phyloP scores from a whole-genome alignment of 2,888 invertebrate species.

The Stenichneumon culpator region DNA sequence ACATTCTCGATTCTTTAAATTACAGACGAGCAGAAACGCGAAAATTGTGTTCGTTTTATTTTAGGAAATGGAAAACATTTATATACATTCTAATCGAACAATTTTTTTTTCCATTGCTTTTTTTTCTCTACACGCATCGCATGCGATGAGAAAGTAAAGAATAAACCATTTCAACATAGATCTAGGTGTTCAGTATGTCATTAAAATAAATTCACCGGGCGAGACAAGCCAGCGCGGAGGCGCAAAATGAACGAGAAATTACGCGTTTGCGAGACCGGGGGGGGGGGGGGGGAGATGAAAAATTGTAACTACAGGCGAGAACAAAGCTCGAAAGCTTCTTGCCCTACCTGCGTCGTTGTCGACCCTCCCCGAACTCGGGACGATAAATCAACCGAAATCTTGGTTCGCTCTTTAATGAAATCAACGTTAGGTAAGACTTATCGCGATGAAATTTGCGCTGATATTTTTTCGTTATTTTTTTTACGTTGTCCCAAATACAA shows the following conservation, averaged over 20 bases:
- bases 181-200: constrained; percentile 21
- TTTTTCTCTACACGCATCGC: too few relatives aligned
- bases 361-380: constrained; percentile 8
- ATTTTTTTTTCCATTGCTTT: too few relatives aligned
- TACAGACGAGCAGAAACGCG: too few relatives aligned
- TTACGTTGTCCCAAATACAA: background rate
- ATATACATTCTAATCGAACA: too few relatives aligned
- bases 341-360: constrained; percentile 21
- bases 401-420: constrained; percentile 27
- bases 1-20: too few relatives aligned
- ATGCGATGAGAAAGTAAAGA: background rate
- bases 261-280: constrained; percentile 11
- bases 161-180: background rate
- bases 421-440: constrained; percentile 5
- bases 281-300: constrained; percentile 27
- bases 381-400: constrained; percentile 36
- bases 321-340: constrained; percentile 29
- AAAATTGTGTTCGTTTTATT: too few relatives aligned
- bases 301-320: constrained; percentile 36
- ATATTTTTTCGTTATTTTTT: constrained; percentile 14
- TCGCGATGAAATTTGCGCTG: background rate
- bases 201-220: constrained; percentile 8
- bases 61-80: too few relatives aligned
- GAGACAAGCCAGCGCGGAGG: background rate
- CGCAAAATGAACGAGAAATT: constrained; percentile 37